Base-by-base conservation (phyloP, 2,113 vertebrate species). In the Psilopogon haemacephalus region DNA sequence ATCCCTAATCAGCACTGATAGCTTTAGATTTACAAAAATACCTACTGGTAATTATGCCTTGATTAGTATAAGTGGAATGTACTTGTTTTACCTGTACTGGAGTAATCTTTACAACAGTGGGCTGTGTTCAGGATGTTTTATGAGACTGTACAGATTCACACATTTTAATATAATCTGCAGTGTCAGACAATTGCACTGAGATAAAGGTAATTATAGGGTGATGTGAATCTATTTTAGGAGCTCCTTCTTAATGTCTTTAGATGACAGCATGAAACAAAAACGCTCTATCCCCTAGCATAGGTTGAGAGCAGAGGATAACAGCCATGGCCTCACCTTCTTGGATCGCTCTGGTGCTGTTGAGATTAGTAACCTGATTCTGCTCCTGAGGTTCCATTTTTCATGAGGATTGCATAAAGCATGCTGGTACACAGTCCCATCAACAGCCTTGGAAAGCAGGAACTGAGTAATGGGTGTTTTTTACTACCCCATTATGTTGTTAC, bases 31-130 rank as follows among this genome's bases (percentile, higher is more conserved):
- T 83, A 67, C 33, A 59, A 63, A 95, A 89, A 64, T 75, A 92
- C 3, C 63, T 85, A 33, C 74, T 76, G 28, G 27, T 87, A 94
- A 83, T 93, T 93, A 87, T 89, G 35, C 46, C 78, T 95, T 93
- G 92, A 90, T 95, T 69, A 79, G 37, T 33, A 0, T 44, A 84
- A 77, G 33, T 69, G 67, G 35, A 84, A 59, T 24, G 46, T 27
- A 27, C 67, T 94, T 89, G 88, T 82, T 90, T 86, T 81, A 88
- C 64, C 54, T 84, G 12, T 32, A 48, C 44, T 4, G 2, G 46
- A 92, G 67, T 70, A 62, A 35, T 76, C 84, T 42, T 90, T 75
- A 21, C 42, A 85, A 26, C 46, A 67, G 35, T 73, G 50, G 32
- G 32, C 35, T 46, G 1, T 28, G 37, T 44, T 83, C 46, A n/a